Percentiles rank a stretch among this genome's conserved stretches.
Conservation (phyloP, 2,888 invertebrate species). For the Conus canariensis region DNA sequence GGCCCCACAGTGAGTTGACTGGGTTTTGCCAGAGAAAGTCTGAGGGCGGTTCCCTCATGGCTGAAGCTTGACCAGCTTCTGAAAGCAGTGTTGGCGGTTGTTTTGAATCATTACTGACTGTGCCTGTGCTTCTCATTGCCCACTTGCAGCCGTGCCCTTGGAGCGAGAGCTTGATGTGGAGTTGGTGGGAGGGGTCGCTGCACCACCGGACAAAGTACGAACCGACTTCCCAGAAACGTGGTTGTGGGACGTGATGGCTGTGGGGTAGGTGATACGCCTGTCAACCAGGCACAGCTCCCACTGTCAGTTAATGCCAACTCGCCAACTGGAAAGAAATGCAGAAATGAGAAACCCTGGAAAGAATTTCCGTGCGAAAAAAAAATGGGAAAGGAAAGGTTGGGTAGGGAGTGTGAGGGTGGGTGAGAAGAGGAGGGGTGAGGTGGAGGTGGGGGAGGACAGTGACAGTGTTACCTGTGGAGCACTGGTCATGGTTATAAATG, state of each 20-base stretch:
- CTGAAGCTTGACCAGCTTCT: too few relatives aligned
- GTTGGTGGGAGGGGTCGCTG: background rate
- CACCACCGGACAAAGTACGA: slow-evolving; percentile 39
- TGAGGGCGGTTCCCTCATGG: too few relatives aligned
- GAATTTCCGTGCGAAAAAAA: background rate
- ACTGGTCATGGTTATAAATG: too few relatives aligned
- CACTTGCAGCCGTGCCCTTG: background rate
- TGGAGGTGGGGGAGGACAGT: background rate
- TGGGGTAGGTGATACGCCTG: slow-evolving; percentile 56
- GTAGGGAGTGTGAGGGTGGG: too few relatives aligned
- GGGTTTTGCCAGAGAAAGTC: too few relatives aligned
- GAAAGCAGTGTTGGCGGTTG: too few relatives aligned
- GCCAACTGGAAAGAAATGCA: background rate
- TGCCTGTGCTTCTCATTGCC: background rate
- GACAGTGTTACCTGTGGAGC: background rate
- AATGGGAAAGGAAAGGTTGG: background rate
- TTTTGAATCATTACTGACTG: background rate
- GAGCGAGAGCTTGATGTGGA: background rate
- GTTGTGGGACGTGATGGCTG: slow-evolving; percentile 66
- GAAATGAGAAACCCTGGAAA: background rate
- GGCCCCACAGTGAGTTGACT: too few relatives aligned
- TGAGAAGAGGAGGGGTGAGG: too few relatives aligned
- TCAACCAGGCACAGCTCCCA: background rate
- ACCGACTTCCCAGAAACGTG: slow-evolving; percentile 72
- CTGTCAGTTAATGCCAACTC: background rate